A percentile compares a stretch with the other conserved stretches of the same genome.
These are phyloP conservation scores for Pseudanteris insignis DNA, from an alignment of 2,888 invertebrate species.

Conservation along the genomic window DNA sequence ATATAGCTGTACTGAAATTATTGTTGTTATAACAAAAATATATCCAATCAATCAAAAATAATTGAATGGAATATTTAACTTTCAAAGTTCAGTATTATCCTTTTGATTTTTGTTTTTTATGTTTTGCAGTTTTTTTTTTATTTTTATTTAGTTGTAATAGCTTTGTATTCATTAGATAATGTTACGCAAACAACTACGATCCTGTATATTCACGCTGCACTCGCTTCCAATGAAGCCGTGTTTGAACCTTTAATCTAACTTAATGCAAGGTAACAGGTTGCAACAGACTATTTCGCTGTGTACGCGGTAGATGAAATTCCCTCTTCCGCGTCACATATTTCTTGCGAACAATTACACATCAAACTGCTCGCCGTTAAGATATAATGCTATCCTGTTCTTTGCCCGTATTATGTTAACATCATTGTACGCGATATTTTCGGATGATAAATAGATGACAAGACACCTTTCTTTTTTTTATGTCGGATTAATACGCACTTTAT, in stretches of 20 bases:
- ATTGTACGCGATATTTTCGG: neutral
- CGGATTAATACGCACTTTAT: too few relatives aligned
- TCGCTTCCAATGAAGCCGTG: slow-evolving; percentile 3
- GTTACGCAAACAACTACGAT: slow-evolving; percentile 17
- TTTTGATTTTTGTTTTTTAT: too few relatives aligned
- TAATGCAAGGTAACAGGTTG: slow-evolving; percentile 22
- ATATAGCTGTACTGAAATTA: too few relatives aligned
- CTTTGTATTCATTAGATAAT: too few relatives aligned
- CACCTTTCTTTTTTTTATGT: too few relatives aligned
- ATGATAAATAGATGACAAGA: slow-evolving; percentile 2
- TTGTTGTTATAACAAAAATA: too few relatives aligned
- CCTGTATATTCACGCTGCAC: slow-evolving; percentile 16
- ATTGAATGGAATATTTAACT: too few relatives aligned
- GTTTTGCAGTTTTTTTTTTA: too few relatives aligned
- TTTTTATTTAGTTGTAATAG: too few relatives aligned
- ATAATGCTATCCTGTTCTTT: neutral
- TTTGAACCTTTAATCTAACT: slow-evolving; percentile 17
- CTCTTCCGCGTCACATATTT: slow-evolving; percentile 10
- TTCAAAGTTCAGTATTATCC: too few relatives aligned
- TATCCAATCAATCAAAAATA: too few relatives aligned
- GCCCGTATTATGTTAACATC: too few relatives aligned
- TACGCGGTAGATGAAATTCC: slow-evolving; percentile 10
- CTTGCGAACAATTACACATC: slow-evolving; percentile 13
- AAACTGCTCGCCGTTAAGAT: neutral
- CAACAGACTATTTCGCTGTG: slow-evolving; percentile 6